phyloP scores from a whole-genome alignment of 2,113 vertebrate species.

The Pachyramphus minor region DNA sequence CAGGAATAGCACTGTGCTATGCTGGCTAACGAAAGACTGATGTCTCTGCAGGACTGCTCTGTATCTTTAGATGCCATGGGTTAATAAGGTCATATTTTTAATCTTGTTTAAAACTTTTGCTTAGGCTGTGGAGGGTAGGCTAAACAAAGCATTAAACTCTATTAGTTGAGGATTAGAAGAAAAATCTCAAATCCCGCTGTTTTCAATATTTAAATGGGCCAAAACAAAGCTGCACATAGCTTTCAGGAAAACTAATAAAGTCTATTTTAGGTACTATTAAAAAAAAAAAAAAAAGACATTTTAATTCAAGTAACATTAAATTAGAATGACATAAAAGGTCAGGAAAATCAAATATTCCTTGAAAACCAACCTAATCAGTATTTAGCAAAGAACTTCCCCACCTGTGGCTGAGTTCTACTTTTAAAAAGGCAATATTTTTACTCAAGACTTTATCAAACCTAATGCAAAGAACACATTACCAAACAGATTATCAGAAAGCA shows the following conservation, averaged over 20 bases:
- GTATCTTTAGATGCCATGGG: slow-evolving; percentile 8
- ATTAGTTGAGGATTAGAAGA: slow-evolving; percentile 60
- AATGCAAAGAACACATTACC: neutral
- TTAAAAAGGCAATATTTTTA: neutral
- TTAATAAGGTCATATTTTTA: slow-evolving; percentile 58
- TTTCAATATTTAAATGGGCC: slow-evolving; percentile 54
- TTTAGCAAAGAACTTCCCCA: neutral
- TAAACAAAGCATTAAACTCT: slow-evolving; percentile 62
- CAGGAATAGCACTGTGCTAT: neutral
- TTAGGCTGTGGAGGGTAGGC: slow-evolving; percentile 36
- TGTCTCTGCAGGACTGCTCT: neutral
- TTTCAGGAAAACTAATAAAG: slow-evolving; percentile 54
- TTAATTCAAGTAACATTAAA: slow-evolving; percentile 41
- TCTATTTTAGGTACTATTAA: slow-evolving; percentile 34
- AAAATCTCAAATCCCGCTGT: slow-evolving; percentile 56
- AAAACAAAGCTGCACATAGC: slow-evolving; percentile 30
- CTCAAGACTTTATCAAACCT: neutral
- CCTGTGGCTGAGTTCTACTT: neutral
- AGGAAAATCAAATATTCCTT: slow-evolving; percentile 49
- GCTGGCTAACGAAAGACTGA: neutral
- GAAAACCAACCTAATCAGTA: slow-evolving; percentile 33
- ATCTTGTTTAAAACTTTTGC: slow-evolving; percentile 64
- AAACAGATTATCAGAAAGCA: neutral
- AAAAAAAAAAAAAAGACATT: slow-evolving; percentile 31
- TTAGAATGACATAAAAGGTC: slow-evolving; percentile 23